Evolutionary conservation across 2,888 invertebrate genomes (phyloP).

Genomic region (Polylopha cassiicola): DNA sequence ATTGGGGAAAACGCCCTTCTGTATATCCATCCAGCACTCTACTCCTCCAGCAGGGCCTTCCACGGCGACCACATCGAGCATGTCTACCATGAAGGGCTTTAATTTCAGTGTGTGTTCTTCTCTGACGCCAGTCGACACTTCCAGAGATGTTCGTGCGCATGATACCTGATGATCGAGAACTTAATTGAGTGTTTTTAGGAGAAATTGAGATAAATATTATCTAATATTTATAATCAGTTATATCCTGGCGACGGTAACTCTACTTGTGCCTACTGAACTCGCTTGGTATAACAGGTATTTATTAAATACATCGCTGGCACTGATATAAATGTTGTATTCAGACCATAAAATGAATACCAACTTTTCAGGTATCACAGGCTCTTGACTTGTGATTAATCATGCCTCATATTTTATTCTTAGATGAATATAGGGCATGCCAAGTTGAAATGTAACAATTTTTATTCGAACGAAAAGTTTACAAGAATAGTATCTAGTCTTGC

Average conservation of each 20-base stretch:
- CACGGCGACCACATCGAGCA: slow-evolving; percentile 82
- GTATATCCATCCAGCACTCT: slow-evolving; percentile 88
- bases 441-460: no score
- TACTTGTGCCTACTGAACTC: neutral
- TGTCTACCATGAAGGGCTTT: slow-evolving; percentile 82
- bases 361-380: no score
- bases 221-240: no score
- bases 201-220: no score
- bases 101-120: slow-evolving; percentile 58
- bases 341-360: no score
- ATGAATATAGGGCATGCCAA: no score
- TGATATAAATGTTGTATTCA: no score
- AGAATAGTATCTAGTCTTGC: no score
- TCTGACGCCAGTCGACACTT: slow-evolving; percentile 51
- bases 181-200: neutral
- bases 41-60: slow-evolving; percentile 80
- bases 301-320: neutral
- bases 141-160: slow-evolving; percentile 58
- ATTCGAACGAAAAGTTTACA: no score
- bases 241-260: no score
- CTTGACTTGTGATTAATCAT: no score
- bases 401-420: no score
- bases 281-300: neutral
- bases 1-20: slow-evolving; percentile 82
- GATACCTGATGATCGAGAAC: slow-evolving; percentile 54